phyloP scores from a whole-genome alignment of 1,140 invertebrate genomes.

The Penaeus vannamei region DNA sequence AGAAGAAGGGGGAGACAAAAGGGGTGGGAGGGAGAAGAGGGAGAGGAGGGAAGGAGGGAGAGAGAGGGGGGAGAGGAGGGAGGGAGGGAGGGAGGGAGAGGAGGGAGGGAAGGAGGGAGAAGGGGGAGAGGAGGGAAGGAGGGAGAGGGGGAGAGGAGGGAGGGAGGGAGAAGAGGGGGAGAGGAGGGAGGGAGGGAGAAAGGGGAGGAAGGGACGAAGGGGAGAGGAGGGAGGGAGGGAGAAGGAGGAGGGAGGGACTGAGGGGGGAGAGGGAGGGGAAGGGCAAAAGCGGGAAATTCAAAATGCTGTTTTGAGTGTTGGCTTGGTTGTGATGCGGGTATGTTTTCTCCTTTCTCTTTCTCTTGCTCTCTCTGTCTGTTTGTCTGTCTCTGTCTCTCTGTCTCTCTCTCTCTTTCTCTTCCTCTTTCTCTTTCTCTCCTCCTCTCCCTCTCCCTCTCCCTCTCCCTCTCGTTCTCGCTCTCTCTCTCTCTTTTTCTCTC shows the following conservation, averaged over 20 bases:
- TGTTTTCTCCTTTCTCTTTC: no score
- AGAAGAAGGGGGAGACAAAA: not conserved
- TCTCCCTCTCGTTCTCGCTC: not conserved
- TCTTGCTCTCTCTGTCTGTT: no score
- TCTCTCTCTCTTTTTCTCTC: not conserved
- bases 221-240: not conserved
- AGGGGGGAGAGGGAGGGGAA: not conserved
- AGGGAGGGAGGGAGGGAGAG: slow-evolving; percentile 26
- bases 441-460: not conserved
- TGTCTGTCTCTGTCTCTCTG: no score
- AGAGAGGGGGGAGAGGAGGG: slow-evolving; percentile 12
- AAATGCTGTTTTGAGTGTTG: no score
- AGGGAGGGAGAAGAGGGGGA: not conserved
- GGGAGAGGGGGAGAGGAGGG: not conserved
- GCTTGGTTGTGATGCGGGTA: no score
- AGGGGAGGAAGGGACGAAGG: not conserved
- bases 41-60: slow-evolving; percentile 18
- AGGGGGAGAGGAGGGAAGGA: slow-evolving; percentile 8
- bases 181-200: not conserved
- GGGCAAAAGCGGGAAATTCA: no score
- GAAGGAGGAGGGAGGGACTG: not conserved
- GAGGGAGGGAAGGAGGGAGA: not conserved
- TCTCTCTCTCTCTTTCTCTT: no score
- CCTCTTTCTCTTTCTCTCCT: not conserved
- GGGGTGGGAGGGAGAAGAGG: not conserved